Evolutionary conservation across 2,113 vertebrate species (phyloP), one percentile per base, ranked within the genome.

Genomic region (Pongo pygmaeus): DNA sequence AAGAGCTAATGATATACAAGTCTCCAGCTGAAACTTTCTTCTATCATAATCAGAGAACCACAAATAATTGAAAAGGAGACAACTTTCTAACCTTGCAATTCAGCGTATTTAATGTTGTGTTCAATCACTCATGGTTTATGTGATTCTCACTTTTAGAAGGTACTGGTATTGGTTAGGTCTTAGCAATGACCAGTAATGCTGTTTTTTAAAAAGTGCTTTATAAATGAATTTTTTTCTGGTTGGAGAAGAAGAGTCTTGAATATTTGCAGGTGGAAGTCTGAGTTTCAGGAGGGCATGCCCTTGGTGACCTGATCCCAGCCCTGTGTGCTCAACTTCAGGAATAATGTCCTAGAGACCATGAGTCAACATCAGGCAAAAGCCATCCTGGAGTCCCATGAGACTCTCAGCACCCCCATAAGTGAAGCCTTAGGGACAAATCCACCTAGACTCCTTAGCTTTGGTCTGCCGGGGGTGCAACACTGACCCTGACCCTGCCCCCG

Each of bases 171-270:
- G 46, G 52, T 38, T 43, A 4, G 57, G 35, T 35, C 40, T 88
- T 64, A 74, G 50, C 20, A 81, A 23, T 92, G 35, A 25, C 30
- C 72, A 46, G 48, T 50, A 46, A 52, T 61, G 9, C 25, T 77
- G 18, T 67, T 52, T 86, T 84, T 48, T 4, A 16, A 55, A 43
- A 59, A 22, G 3, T 79, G 4, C 9, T 59, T 92, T 70, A 8
- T 57, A 55, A 30, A 25, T 55, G 67, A 55, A 55, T 84, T n/a
- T 1, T 83, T 74, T 84, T 64, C 78, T 85, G 35, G 27, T 14
- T 30, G 23, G 77, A 84, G 85, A 88, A 84, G 85, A 88, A 92
- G 38, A 77, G n/a, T 18, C 74, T 32, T 93, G 90, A 59, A 35
- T 87, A 35, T n/a, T 95, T 61, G 5, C 16, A 57, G 48, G 38